Conservation (phyloP, 2,888 invertebrate species). For the Hymenopus coronatus region DNA sequence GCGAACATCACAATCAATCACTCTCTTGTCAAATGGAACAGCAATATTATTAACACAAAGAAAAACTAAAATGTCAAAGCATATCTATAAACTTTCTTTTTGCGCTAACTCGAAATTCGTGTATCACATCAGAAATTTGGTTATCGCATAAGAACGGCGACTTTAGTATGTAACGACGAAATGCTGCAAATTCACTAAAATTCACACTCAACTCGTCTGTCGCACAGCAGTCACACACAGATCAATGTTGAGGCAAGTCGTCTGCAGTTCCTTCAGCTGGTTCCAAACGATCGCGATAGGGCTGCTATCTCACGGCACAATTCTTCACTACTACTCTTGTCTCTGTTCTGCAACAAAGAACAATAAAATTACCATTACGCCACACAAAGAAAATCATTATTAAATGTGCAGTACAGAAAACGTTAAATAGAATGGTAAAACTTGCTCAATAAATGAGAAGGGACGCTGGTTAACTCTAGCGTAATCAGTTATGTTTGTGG, state of each 20-base stretch:
- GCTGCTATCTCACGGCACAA: slow-evolving; percentile 9
- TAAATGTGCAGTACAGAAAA: background rate
- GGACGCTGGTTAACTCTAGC: too few species aligned
- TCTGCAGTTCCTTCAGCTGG: slow-evolving; percentile 13
- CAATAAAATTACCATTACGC: background rate
- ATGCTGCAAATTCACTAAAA: background rate
- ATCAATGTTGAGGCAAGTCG: slow-evolving; percentile 16
- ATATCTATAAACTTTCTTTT: background rate
- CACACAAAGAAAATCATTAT: background rate
- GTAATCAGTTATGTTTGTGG: too few species aligned
- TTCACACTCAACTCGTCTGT: background rate
- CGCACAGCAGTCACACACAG: background rate
- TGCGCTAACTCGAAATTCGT: background rate
- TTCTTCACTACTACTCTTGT: background rate
- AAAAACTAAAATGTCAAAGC: background rate
- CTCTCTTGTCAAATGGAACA: background rate
- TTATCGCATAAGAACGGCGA: background rate
- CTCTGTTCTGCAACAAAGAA: background rate
- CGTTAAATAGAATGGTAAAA: too few species aligned
- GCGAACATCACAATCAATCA: background rate
- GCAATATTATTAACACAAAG: background rate
- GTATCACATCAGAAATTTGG: background rate
- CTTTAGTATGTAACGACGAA: background rate
- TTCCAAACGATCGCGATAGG: slow-evolving; percentile 9
- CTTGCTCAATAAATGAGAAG: too few species aligned